Percentiles rank a stretch among this genome's conserved stretches.
phyloP scores from a whole-genome alignment of 1,140 invertebrate genomes.

The Macrostomum lignano region DNA sequence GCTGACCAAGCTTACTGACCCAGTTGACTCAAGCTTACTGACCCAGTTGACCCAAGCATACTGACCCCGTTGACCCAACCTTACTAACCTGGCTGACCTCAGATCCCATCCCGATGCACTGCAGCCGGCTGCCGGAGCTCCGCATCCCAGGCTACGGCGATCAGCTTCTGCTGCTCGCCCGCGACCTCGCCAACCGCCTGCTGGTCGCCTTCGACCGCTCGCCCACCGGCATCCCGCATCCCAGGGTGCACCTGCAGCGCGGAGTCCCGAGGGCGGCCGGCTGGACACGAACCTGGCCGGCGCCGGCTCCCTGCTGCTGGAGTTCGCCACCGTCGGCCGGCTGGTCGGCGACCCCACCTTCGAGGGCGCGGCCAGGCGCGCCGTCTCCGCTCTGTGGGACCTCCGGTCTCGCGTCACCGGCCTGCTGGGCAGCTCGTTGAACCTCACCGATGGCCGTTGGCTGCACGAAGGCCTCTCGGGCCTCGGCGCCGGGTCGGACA shows the following conservation, averaged over 20 bases:
- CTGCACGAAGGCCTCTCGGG: constrained; percentile 35
- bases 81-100: too few species aligned
- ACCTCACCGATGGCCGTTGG: constrained; percentile 39
- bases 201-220: constrained; percentile 35
- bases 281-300: constrained; percentile 39
- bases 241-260: constrained; percentile 34
- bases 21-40: too few species aligned
- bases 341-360: constrained; percentile 36
- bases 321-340: constrained; percentile 37
- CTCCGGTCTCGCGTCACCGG: constrained; percentile 35
- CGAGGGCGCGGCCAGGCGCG: constrained; percentile 34
- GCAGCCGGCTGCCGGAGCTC: too few species aligned
- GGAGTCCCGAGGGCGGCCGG: constrained; percentile 32
- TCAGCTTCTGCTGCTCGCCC: constrained; percentile 35
- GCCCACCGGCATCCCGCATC: constrained; percentile 33
- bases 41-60: too few species aligned
- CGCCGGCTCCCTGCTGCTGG: constrained; percentile 36
- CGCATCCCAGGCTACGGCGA: constrained; percentile 35
- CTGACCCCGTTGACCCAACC: too few species aligned
- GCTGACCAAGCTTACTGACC: too few species aligned
- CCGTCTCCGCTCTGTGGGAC: constrained; percentile 33
- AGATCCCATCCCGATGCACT: too few species aligned
- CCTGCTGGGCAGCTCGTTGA: constrained; percentile 34
- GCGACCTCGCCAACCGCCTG: constrained; percentile 34
- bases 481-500: constrained; percentile 40